Conservation (phyloP, 92 coral and sea anemone genomes). For the Siderastrea siderea region DNA sequence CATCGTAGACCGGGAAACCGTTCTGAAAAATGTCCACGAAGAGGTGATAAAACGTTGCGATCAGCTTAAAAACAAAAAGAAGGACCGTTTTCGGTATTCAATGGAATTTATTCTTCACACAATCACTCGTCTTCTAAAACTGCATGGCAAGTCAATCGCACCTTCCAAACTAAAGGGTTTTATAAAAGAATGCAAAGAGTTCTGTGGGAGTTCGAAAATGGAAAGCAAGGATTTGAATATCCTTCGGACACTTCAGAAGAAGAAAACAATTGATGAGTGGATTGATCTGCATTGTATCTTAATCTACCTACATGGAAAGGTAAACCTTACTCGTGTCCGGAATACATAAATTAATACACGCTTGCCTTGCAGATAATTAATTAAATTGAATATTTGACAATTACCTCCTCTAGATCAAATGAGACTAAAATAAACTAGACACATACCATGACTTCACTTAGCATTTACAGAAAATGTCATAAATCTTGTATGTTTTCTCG, state of each 20-base stretch:
- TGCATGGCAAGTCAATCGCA: not conserved
- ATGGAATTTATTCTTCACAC: no score
- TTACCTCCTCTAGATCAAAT: no score
- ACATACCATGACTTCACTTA: no score
- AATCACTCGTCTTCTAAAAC: not conserved
- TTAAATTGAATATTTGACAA: no score
- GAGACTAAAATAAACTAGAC: no score
- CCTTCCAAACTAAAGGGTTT: not conserved
- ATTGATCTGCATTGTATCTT: not conserved
- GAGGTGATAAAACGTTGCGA: not conserved
- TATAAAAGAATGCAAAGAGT: not conserved
- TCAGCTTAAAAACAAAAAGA: no score
- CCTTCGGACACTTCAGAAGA: not conserved
- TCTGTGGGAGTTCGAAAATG: not conserved
- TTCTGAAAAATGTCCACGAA: not conserved
- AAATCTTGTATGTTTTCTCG: no score
- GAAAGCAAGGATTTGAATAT: not conserved
- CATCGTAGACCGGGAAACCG: no score
- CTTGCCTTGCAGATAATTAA: no score
- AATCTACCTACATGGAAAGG: slow-evolving; percentile 19
- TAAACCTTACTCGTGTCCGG: not conserved
- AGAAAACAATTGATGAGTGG: slow-evolving; percentile 2
- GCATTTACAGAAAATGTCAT: no score
- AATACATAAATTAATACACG: no score
- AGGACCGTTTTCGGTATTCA: no score